Evolutionary conservation across 23 tunicate genomes (phyloP).

Genomic region (Corella eumyota): DNA sequence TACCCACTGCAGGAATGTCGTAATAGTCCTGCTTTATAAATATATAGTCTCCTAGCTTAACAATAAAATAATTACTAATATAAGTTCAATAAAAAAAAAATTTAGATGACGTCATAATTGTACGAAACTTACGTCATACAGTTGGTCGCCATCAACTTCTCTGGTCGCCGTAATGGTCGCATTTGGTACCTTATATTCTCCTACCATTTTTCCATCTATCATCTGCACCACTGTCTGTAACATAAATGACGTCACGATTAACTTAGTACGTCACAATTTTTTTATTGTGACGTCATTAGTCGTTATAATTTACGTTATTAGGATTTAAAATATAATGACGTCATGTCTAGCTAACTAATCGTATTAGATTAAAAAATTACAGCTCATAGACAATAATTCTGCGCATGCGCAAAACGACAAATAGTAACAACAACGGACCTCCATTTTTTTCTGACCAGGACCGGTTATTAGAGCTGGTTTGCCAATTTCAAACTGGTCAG

Average conservation of each 20-base stretch:
- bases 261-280: no score
- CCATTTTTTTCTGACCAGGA: conserved; percentile 33
- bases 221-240: conserved; percentile 27
- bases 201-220: conserved; percentile 23
- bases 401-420: no score
- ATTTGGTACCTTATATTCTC: conserved; percentile 19
- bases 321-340: no score
- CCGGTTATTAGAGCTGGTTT: conserved; percentile 42
- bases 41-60: no score
- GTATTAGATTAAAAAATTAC: no score
- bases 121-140: conserved; percentile 53
- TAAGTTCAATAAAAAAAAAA: background rate
- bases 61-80: no score
- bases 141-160: conserved; percentile 20
- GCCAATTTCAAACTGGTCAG: conserved; percentile 47
- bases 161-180: conserved; percentile 30
- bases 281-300: no score
- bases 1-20: no score
- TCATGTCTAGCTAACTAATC: no score
- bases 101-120: background rate
- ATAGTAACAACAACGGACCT: background rate
- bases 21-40: no score
- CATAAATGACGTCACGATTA: background rate
- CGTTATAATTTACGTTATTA: no score
- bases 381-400: no score